Evolutionary conservation across 2,797 vertebrate species (phyloP).

Genomic region (Bradypodion ventrale): DNA sequence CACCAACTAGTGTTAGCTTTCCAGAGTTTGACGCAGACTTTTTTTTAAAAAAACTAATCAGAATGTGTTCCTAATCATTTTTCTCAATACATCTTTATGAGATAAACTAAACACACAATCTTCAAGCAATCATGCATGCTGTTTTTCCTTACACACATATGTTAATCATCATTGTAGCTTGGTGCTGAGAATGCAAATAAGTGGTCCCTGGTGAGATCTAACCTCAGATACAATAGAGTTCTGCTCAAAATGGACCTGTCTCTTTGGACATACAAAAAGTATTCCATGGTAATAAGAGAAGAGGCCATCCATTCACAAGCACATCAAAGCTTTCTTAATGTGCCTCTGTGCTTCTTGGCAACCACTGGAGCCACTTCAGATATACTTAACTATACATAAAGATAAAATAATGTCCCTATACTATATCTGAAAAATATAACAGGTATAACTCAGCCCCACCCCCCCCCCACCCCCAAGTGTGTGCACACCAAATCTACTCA

Average conservation of each 20-base stretch:
- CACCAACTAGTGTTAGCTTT: no score
- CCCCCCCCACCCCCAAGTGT: background rate
- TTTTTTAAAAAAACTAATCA: no score
- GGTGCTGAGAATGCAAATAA: background rate
- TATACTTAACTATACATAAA: background rate
- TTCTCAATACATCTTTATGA: background rate
- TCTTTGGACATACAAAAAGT: background rate
- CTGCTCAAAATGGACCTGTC: background rate
- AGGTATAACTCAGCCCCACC: background rate
- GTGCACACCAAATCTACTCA: background rate
- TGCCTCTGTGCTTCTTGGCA: background rate
- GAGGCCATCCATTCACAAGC: background rate
- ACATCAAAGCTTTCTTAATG: conserved; percentile 3
- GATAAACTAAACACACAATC: background rate
- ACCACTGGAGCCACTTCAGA: background rate
- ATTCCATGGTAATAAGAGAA: background rate
- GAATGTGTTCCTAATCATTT: no score
- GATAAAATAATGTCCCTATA: background rate
- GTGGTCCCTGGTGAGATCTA: no score
- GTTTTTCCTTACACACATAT: background rate
- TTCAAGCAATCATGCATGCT: background rate
- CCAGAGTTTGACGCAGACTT: no score
- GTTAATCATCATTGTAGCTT: background rate
- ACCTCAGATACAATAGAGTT: background rate
- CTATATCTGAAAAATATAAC: background rate